Conservation (phyloP, 2,888 invertebrate genomes). For the Campopleginae sp. region DNA sequence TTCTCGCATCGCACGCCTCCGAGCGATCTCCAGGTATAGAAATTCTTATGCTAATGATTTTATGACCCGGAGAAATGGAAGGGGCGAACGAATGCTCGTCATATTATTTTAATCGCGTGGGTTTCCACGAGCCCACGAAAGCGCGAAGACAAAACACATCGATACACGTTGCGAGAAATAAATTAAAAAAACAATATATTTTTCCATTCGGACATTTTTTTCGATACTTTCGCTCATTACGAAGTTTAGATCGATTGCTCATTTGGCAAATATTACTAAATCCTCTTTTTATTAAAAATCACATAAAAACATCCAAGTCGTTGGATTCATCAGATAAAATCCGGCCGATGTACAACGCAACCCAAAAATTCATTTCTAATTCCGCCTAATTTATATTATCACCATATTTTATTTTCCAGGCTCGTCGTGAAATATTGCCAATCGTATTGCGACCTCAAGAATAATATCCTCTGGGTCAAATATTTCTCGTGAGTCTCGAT, state of each 20-base stretch:
- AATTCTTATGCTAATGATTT: constrained; percentile 85
- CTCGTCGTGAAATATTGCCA: constrained; percentile 8
- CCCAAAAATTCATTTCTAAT: constrained; percentile 18
- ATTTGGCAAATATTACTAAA: neutral
- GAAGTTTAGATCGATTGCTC: neutral
- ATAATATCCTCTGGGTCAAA: constrained; percentile 17
- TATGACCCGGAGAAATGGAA: constrained; percentile 77
- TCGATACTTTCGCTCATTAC: constrained; percentile 7
- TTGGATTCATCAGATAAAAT: constrained; percentile 19
- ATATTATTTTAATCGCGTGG: constrained; percentile 84
- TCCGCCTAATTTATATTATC: constrained; percentile 39
- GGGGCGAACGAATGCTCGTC: constrained; percentile 84
- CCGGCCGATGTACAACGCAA: neutral
- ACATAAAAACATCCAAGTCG: neutral
- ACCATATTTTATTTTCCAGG: constrained; percentile 31
- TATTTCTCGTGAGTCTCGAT: constrained; percentile 9
- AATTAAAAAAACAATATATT: constrained; percentile 2
- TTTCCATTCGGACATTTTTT: neutral
- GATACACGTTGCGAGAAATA: constrained; percentile 11
- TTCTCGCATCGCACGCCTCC: constrained; percentile 39
- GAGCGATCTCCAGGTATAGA: constrained; percentile 80
- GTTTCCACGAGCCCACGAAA: constrained; percentile 77
- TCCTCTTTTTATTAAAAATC: neutral
- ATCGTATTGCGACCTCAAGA: constrained; percentile 2
- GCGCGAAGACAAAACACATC: constrained; percentile 27